Conservation (phyloP, 2,888 invertebrate genomes). For the Diaperis boleti region DNA sequence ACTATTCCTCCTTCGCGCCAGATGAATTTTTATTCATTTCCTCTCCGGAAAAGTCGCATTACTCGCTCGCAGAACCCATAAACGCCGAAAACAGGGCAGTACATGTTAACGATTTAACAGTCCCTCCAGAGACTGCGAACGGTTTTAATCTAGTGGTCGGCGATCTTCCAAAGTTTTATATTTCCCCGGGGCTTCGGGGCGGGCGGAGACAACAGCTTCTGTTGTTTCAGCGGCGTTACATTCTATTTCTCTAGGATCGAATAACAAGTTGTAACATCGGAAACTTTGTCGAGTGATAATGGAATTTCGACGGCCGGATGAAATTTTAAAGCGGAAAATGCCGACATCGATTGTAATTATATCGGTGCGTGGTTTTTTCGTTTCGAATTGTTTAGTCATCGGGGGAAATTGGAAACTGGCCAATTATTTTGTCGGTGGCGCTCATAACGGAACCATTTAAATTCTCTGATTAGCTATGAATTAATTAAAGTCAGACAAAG, state of each 20-base stretch:
- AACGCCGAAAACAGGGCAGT: slow-evolving; percentile 36
- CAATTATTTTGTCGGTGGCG: slow-evolving; percentile 31
- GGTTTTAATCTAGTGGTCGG: slow-evolving; percentile 60
- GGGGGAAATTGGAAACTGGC: slow-evolving; percentile 27
- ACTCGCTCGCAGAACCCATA: not conserved
- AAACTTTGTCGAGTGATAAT: slow-evolving; percentile 43
- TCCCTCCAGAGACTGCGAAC: slow-evolving; percentile 52
- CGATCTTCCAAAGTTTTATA: slow-evolving; percentile 61
- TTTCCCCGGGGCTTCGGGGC: slow-evolving; percentile 56
- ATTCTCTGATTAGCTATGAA: slow-evolving; percentile 42
- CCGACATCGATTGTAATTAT: slow-evolving; percentile 19
- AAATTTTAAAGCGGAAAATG: slow-evolving; percentile 29
- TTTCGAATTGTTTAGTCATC: slow-evolving; percentile 28
- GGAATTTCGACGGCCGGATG: slow-evolving; percentile 27
- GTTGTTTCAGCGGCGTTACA: slow-evolving; percentile 42
- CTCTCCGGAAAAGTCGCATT: not conserved
- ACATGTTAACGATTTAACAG: slow-evolving; percentile 58
- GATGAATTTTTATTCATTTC: not conserved
- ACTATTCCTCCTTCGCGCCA: too few species aligned
- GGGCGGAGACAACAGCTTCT: slow-evolving; percentile 47
- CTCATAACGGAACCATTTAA: slow-evolving; percentile 35
- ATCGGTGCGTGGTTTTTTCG: not conserved
- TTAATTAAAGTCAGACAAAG: slow-evolving; percentile 44
- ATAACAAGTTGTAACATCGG: slow-evolving; percentile 45
- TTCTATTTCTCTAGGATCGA: slow-evolving; percentile 43